Conservation (phyloP, 1,140 invertebrate genomes). For the Cylas formicarius region DNA sequence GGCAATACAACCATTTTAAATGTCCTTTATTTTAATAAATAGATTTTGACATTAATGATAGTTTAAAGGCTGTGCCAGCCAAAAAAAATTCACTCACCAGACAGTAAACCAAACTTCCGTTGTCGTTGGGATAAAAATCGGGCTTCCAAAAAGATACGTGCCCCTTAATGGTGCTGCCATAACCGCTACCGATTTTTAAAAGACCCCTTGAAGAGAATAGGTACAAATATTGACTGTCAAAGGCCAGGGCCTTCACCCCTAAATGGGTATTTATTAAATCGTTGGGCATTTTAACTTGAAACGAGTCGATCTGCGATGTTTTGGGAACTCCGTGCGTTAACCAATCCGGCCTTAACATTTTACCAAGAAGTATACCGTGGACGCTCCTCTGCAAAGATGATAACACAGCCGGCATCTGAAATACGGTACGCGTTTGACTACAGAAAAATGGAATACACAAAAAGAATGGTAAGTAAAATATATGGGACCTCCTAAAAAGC, state of each 20-base stretch:
- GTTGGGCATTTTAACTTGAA: conserved; percentile 48
- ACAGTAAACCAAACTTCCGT: conserved; percentile 80
- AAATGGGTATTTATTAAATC: conserved; percentile 43
- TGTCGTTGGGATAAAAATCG: conserved; percentile 69
- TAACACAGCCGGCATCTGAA: conserved; percentile 77
- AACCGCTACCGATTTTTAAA: conserved; percentile 88
- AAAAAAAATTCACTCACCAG: conserved; percentile 56
- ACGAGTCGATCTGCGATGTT: conserved; percentile 67
- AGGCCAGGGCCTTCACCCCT: conserved; percentile 59
- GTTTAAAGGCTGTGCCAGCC: too few species aligned
- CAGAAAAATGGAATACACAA: conserved; percentile 4
- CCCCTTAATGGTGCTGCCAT: conserved; percentile 81
- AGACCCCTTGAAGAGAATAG: conserved; percentile 71
- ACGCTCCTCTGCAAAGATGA: conserved; percentile 83
- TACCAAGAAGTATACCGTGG: conserved; percentile 78
- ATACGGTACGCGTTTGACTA: too few species aligned
- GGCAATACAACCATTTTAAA: too few species aligned
- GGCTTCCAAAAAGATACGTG: conserved; percentile 74
- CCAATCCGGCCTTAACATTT: conserved; percentile 78
- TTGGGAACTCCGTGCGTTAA: conserved; percentile 78
- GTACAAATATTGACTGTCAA: conserved; percentile 85
- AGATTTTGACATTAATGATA: too few species aligned
- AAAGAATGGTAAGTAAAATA: conserved; percentile 18
- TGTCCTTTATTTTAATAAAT: too few species aligned
- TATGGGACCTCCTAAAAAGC: too few species aligned